phyloP scores from a whole-genome alignment of 2,113 vertebrate genomes.

The Solenodon paradoxus region DNA sequence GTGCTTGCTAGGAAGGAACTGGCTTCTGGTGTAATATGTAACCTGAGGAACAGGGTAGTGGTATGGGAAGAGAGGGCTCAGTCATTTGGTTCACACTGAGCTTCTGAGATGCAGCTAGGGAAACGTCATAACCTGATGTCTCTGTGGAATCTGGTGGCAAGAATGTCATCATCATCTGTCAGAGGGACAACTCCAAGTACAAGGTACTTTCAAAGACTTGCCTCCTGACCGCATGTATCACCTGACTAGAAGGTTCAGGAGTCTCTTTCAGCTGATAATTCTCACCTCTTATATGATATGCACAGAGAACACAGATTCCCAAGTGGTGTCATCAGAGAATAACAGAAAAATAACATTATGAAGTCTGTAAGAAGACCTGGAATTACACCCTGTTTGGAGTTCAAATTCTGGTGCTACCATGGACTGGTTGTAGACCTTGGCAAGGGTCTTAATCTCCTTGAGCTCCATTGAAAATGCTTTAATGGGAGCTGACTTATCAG shows the following conservation, averaged over 20 bases:
- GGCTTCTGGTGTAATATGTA: not conserved
- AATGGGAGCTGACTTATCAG: not conserved
- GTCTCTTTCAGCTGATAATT: not conserved
- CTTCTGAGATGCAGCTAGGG: not conserved
- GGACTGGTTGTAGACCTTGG: not conserved
- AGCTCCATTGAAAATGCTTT: not conserved
- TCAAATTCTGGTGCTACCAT: not conserved
- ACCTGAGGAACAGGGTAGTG: not conserved
- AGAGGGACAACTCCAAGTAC: not conserved
- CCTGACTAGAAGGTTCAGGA: not conserved
- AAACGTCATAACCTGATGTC: not conserved
- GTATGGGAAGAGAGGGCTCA: not conserved
- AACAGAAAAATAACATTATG: not conserved
- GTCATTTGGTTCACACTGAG: not conserved
- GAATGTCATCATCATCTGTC: not conserved
- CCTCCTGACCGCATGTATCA: not conserved
- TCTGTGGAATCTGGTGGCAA: not conserved
- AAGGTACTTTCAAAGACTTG: not conserved
- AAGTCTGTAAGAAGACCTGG: not conserved
- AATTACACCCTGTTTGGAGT: not conserved
- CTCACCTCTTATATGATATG: not conserved
- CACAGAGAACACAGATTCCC: not conserved
- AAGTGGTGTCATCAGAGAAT: not conserved
- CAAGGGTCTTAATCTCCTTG: not conserved
- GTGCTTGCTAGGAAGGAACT: not conserved